These are phyloP conservation scores for Carduelis carduelis DNA, from an alignment of 2,797 vertebrate genomes.

Conservation along the genomic window DNA sequence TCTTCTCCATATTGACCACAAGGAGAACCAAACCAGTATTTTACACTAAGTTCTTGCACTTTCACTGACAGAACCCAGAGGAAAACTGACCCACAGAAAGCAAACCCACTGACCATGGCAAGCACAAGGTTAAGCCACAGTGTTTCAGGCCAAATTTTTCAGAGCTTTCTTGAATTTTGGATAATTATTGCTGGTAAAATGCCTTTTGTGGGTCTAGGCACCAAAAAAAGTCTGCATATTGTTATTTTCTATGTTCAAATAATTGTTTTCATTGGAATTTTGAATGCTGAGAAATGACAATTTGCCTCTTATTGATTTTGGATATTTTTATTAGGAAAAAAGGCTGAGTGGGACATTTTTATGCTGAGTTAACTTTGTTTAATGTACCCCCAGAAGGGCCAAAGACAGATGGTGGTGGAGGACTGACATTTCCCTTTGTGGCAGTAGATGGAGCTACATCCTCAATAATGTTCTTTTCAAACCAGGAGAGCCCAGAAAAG, in stretches of 20 bases:
- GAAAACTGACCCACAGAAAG: background rate
- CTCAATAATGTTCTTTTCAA: background rate
- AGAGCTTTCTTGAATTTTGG: background rate
- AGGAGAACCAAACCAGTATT: background rate
- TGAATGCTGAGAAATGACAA: background rate
- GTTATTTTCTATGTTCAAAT: background rate
- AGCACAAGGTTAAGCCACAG: background rate
- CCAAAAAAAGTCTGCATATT: accelerated
- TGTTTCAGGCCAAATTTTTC: background rate
- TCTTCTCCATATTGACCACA: background rate
- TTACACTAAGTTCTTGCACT: background rate
- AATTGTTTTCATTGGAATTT: background rate
- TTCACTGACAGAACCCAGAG: background rate
- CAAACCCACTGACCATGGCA: background rate
- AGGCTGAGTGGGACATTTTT: background rate
- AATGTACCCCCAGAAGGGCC: background rate
- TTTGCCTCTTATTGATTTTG: accelerated
- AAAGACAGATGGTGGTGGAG: background rate
- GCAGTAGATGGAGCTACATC: conserved; percentile 46
- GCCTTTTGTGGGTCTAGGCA: background rate
- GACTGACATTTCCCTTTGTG: background rate
- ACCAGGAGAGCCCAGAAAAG: accelerated
- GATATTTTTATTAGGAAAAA: background rate
- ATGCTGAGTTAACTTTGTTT: background rate
- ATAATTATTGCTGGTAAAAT: background rate